Percentiles rank a stretch among this genome's conserved stretches.
Conservation (phyloP, 2,888 invertebrate species). For the Microplitis manilae region DNA sequence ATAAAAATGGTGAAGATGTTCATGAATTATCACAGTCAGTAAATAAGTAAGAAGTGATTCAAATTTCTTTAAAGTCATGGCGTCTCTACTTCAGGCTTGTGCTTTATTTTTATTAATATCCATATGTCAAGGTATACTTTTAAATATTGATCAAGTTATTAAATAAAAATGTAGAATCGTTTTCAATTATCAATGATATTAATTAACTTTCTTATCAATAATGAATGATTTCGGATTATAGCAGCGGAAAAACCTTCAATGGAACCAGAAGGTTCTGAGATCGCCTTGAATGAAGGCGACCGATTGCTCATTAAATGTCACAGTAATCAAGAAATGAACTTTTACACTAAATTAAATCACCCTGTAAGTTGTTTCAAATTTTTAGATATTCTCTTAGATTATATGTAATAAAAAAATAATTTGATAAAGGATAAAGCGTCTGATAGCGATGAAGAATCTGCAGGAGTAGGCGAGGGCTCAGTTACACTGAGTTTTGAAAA, state of each 20-base stretch:
- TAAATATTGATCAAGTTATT: no score
- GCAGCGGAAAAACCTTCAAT: neutral
- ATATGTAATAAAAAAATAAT: neutral
- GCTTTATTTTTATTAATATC: neutral
- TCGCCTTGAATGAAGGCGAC: neutral
- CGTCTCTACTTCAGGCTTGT: neutral
- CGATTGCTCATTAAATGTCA: neutral
- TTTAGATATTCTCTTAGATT: neutral
- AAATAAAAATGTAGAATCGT: no score
- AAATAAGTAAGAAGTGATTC: neutral
- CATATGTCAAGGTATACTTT: no score
- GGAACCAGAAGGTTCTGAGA: neutral
- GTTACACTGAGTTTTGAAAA: neutral
- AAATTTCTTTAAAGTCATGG: neutral
- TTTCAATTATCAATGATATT: no score
- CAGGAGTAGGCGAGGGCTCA: neutral
- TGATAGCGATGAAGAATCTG: neutral
- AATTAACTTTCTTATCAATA: no score
- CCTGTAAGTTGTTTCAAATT: neutral
- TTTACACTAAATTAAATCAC: neutral
- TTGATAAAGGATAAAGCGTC: neutral
- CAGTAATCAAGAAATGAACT: neutral
- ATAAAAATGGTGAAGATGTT: no score
- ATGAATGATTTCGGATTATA: no score
- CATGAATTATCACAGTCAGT: no score